Evolutionary conservation across 1,140 invertebrate species (phyloP).

Genomic region (Ditylenchus dipsaci): DNA sequence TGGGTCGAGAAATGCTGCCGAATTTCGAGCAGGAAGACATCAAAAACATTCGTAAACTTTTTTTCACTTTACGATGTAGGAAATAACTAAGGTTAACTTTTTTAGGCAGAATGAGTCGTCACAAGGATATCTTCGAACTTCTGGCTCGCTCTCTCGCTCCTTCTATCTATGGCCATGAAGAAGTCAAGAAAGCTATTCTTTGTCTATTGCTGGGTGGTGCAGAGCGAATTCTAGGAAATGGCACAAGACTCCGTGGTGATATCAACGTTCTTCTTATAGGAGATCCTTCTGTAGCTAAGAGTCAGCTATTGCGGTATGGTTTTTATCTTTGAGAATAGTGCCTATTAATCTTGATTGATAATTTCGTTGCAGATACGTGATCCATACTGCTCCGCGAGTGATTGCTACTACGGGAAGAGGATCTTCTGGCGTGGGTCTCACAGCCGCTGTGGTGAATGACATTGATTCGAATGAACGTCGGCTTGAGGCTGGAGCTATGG

Average conservation of each 20-base stretch:
- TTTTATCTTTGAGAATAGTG: not conserved
- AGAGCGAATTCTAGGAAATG: constrained; percentile 91
- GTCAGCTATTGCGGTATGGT: constrained; percentile 72
- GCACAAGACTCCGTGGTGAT: constrained; percentile 90
- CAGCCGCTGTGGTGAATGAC: constrained; percentile 93
- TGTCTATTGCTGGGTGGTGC: constrained; percentile 89
- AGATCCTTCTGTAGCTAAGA: constrained; percentile 97
- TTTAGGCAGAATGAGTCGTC: constrained; percentile 44
- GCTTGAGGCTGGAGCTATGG: constrained; percentile 97
- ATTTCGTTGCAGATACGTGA: constrained; percentile 69
- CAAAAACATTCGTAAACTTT: constrained; percentile 70
- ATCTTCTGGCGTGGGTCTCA: constrained; percentile 90
- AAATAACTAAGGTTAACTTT: too few species aligned
- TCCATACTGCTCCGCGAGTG: constrained; percentile 85
- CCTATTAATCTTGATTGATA: not conserved
- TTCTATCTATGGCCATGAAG: constrained; percentile 94
- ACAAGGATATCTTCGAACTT: constrained; percentile 75
- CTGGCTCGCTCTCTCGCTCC: constrained; percentile 87
- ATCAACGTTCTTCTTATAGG: constrained; percentile 95
- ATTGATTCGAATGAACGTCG: constrained; percentile 79
- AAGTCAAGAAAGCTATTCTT: constrained; percentile 91
- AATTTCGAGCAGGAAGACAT: constrained; percentile 80
- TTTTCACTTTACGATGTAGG: not conserved
- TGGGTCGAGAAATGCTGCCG: constrained; percentile 80
- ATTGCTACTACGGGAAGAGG: constrained; percentile 94